Evolutionary conservation across 64 coral and sea anemone species (phyloP).

Genomic region (Platygyra sinensis): DNA sequence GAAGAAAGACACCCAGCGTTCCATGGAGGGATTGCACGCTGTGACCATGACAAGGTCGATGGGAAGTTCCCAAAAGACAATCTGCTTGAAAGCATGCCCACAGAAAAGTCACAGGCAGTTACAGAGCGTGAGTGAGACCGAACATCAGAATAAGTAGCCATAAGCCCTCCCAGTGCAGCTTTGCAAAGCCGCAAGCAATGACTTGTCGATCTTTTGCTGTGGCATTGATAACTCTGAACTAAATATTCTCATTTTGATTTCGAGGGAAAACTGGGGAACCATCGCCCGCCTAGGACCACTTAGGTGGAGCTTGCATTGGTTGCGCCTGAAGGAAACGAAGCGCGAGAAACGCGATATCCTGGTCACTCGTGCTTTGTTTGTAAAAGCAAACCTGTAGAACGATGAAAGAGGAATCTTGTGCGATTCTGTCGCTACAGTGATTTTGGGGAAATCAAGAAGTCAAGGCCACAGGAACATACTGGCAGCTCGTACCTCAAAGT

Average conservation of each 20-base stretch:
- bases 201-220: constrained; percentile 26
- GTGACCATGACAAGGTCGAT: background rate
- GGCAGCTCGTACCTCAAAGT: no score
- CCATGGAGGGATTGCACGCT: background rate
- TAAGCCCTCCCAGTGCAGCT: constrained; percentile 35
- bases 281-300: no score
- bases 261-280: background rate
- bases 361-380: no score
- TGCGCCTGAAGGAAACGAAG: no score
- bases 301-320: no score
- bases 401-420: no score
- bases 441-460: no score
- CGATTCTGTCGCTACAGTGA: no score
- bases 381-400: no score
- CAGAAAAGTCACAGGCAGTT: constrained; percentile 47
- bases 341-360: no score
- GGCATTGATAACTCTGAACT: constrained; percentile 60
- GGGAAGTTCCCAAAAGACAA: constrained; percentile 44
- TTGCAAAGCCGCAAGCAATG: constrained; percentile 48
- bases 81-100: constrained; percentile 53
- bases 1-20: background rate
- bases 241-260: constrained; percentile 47
- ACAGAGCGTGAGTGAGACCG: constrained; percentile 45
- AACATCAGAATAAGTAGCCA: constrained; percentile 30
- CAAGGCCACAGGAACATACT: no score